Conservation (phyloP, 2,888 invertebrate genomes). For the Cosmopolites sordidus region DNA sequence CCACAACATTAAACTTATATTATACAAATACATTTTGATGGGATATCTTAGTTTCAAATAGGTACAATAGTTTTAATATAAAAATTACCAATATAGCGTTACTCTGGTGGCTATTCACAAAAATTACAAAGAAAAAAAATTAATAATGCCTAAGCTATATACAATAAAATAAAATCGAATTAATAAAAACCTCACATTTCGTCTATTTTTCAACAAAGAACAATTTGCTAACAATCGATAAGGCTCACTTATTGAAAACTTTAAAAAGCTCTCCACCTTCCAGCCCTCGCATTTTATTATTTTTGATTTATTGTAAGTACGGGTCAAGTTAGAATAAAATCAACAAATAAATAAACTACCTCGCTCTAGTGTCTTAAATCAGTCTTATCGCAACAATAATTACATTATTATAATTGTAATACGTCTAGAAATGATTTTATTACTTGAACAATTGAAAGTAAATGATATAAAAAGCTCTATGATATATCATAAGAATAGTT, state of each 20-base stretch:
- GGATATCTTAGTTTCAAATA: slow-evolving; percentile 14
- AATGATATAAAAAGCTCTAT: too few species aligned
- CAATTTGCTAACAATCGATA: slow-evolving; percentile 13
- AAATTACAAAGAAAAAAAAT: slow-evolving; percentile 17
- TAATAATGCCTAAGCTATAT: slow-evolving; percentile 16
- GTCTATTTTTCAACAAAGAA: slow-evolving; percentile 19
- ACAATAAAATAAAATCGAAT: slow-evolving; percentile 14
- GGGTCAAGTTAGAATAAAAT: slow-evolving; percentile 10
- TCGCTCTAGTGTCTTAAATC: slow-evolving; percentile 21
- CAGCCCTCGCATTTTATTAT: background rate
- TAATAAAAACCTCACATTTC: slow-evolving; percentile 10
- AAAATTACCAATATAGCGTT: slow-evolving; percentile 15
- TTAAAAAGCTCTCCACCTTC: slow-evolving; percentile 6
- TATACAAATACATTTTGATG: slow-evolving; percentile 18
- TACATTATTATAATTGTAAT: slow-evolving; percentile 12
- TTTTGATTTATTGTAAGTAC: slow-evolving; percentile 15
- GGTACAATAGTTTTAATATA: slow-evolving; percentile 18
- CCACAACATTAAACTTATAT: slow-evolving; percentile 25
- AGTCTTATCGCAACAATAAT: slow-evolving; percentile 27
- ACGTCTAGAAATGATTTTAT: slow-evolving; percentile 18
- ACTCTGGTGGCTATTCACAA: slow-evolving; percentile 22
- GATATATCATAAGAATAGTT: too few species aligned
- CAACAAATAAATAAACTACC: slow-evolving; percentile 24
- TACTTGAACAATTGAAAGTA: too few species aligned
- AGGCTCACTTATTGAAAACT: slow-evolving; percentile 7